Conservation (phyloP, 2,113 vertebrate genomes). For the Carlito syrichta region DNA sequence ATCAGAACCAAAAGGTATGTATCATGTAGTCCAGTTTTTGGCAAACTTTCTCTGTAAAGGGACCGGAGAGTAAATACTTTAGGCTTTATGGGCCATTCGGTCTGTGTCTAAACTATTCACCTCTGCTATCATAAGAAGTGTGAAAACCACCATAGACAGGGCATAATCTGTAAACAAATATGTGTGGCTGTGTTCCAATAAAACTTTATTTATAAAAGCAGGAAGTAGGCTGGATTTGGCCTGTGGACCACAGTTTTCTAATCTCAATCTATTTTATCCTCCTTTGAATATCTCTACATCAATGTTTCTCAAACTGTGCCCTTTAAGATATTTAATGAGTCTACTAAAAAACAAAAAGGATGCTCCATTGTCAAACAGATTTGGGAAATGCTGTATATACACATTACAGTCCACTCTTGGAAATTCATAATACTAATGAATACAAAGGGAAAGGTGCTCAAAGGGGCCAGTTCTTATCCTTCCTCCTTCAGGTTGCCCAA, state of each 20-base stretch:
- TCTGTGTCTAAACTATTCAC: neutral
- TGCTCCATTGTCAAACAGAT: neutral
- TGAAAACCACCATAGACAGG: neutral
- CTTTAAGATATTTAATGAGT: neutral
- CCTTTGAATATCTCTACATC: neutral
- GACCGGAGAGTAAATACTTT: neutral
- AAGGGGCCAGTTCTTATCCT: neutral
- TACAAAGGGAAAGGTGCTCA: neutral
- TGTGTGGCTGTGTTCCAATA: neutral
- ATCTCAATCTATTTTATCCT: neutral
- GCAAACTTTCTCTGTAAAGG: neutral
- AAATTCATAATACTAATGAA: neutral
- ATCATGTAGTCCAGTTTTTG: neutral
- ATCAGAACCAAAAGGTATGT: neutral
- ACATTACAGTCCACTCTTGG: neutral
- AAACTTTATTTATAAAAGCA: constrained; percentile 1
- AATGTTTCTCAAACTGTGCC: neutral
- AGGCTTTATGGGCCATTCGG: neutral
- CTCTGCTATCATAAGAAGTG: neutral
- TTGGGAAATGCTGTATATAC: neutral
- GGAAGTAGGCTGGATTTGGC: neutral
- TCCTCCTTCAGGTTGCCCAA: neutral
- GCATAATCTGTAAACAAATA: neutral
- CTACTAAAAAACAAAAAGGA: neutral
- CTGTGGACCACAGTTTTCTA: neutral